These are phyloP conservation scores for Tachypleus tridentatus DNA, from an alignment of 1,140 invertebrate species.

Conservation along the genomic window DNA sequence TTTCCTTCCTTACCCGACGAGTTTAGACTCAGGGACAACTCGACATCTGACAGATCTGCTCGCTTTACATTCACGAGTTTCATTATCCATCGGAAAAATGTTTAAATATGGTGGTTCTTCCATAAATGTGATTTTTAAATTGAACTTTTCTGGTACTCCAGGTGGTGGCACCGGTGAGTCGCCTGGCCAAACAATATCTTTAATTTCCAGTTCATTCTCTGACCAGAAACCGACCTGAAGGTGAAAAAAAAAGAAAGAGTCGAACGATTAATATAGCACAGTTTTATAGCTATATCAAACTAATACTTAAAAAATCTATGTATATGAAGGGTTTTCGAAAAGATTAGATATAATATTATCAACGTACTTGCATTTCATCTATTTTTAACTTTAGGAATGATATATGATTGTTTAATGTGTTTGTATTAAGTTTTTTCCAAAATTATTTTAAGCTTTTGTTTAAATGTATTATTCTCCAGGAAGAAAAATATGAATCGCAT, in stretches of 20 bases:
- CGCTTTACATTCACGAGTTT: slow-evolving; percentile 63
- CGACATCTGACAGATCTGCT: slow-evolving; percentile 77
- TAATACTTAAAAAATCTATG: too few species aligned
- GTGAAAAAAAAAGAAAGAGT: background rate
- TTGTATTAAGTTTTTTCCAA: too few species aligned
- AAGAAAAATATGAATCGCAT: too few species aligned
- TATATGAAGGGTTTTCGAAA: too few species aligned
- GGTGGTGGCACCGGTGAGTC: slow-evolving; percentile 87
- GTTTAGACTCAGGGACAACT: slow-evolving; percentile 27
- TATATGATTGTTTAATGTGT: too few species aligned
- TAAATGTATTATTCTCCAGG: too few species aligned
- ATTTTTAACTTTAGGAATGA: too few species aligned
- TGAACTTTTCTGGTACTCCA: slow-evolving; percentile 92
- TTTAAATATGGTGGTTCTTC: slow-evolving; percentile 94
- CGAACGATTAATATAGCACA: too few species aligned
- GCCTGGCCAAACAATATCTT: slow-evolving; percentile 97
- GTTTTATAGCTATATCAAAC: too few species aligned
- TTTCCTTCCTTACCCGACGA: slow-evolving; percentile 8
- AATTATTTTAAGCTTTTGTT: too few species aligned
- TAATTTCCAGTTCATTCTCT: slow-evolving; percentile 76
- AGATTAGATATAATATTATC: too few species aligned
- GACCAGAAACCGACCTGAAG: slow-evolving; percentile 75
- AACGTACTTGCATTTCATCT: too few species aligned
- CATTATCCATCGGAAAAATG: slow-evolving; percentile 63
- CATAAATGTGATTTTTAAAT: slow-evolving; percentile 88